These are phyloP conservation scores for Pithys albifrons DNA, from an alignment of 2,113 vertebrate species.

Conservation along the genomic window DNA sequence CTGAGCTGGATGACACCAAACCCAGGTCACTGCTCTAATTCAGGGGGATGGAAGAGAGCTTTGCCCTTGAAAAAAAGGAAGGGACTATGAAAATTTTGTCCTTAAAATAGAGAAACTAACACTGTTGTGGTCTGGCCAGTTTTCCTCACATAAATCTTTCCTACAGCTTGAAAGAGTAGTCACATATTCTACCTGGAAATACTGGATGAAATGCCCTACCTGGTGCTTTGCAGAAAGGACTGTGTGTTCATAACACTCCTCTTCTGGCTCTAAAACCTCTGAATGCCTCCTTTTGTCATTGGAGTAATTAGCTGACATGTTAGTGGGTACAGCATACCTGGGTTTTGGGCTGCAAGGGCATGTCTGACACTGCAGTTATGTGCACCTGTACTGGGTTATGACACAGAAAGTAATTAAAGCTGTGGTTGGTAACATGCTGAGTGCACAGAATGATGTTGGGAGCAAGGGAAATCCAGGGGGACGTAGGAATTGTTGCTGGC, in stretches of 20 bases:
- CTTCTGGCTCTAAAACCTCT: not conserved
- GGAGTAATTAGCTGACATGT: not conserved
- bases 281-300: not conserved
- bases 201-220: not conserved
- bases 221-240: not conserved
- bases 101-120: not conserved
- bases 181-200: not conserved
- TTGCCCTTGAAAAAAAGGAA: not conserved
- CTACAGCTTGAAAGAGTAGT: not conserved
- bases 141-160: not conserved
- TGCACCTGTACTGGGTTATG: not conserved
- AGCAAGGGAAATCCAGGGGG: not conserved
- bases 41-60: not conserved
- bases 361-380: not conserved
- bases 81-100: not conserved
- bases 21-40: not conserved
- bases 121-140: not conserved
- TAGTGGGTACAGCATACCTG: not conserved
- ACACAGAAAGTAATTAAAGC: not conserved
- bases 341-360: not conserved
- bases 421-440: not conserved
- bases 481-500: not conserved
- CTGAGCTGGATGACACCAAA: not conserved
- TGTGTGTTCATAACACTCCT: accelerated
- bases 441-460: not conserved